Evolutionary conservation across 2,888 invertebrate genomes (phyloP).

Genomic region (Dolichopus griseipennis): DNA sequence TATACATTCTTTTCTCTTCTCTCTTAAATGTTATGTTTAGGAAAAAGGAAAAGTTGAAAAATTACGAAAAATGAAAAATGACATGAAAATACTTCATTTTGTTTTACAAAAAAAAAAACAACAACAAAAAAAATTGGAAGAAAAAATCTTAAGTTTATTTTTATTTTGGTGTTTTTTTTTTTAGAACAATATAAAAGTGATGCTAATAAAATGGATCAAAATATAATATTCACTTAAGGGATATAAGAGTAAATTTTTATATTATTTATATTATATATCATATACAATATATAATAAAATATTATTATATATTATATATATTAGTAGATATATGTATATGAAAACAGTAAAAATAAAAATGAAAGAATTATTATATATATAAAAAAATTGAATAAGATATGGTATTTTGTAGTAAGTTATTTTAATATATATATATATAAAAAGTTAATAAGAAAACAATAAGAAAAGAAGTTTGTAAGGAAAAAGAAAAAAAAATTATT

Average conservation of each 20-base stretch:
- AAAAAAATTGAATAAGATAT: neutral
- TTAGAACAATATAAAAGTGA: neutral
- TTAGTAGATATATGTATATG: too few relatives aligned
- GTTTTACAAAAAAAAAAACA: neutral
- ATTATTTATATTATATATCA: neutral
- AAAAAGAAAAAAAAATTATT: neutral
- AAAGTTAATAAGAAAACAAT: too few relatives aligned
- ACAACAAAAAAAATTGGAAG: too few relatives aligned
- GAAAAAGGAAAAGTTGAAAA: neutral
- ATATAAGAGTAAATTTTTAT: neutral
- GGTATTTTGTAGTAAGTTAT: too few relatives aligned
- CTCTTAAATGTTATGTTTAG: neutral
- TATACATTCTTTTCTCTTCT: neutral
- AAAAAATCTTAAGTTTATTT: neutral
- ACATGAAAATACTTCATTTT: neutral
- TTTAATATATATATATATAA: too few relatives aligned
- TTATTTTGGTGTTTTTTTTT: neutral
- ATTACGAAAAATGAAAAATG: conserved; percentile 2
- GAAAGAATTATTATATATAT: too few relatives aligned
- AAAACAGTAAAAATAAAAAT: too few relatives aligned
- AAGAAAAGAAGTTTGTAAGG: neutral
- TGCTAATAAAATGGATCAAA: conserved; percentile 6
- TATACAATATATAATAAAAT: too few relatives aligned
- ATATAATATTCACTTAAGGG: neutral
- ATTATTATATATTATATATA: too few relatives aligned